Evolutionary conservation across 2,888 invertebrate genomes (phyloP).

Genomic region (Dascillus cervinus): DNA sequence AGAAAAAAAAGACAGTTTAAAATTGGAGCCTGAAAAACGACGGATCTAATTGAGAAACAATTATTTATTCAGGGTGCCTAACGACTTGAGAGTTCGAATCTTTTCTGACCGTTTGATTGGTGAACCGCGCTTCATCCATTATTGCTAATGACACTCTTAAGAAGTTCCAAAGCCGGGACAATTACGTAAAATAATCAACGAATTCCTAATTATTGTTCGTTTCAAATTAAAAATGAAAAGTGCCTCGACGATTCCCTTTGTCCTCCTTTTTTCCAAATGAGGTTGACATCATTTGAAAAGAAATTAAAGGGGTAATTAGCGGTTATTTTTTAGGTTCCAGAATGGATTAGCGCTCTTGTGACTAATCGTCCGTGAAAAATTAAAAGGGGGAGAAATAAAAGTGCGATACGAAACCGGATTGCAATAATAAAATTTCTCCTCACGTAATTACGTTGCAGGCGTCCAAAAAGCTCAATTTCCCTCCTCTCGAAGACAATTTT

Average conservation of each 20-base stretch:
- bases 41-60: slow-evolving; percentile 42
- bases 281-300: slow-evolving; percentile 31
- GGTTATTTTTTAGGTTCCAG: slow-evolving; percentile 32
- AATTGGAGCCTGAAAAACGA: no score
- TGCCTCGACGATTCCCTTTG: slow-evolving; percentile 28
- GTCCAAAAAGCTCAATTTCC: no score
- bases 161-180: slow-evolving; percentile 35
- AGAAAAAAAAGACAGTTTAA: no score
- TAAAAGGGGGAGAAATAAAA: no score
- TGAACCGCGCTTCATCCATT: slow-evolving; percentile 38
- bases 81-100: slow-evolving; percentile 31
- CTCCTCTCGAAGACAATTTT: no score
- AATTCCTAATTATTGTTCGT: slow-evolving; percentile 39
- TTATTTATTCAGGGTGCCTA: slow-evolving; percentile 40
- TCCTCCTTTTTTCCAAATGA: slow-evolving; percentile 33
- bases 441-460: no score
- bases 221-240: slow-evolving; percentile 37
- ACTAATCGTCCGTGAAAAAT: no score
- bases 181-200: slow-evolving; percentile 40
- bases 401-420: no score
- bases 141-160: slow-evolving; percentile 41
- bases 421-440: no score
- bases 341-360: slow-evolving; percentile 34
- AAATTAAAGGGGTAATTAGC: slow-evolving; percentile 37
- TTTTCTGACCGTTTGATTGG: slow-evolving; percentile 35